Percentiles rank a stretch among this genome's conserved stretches.
These are phyloP conservation scores for Apostichopus japonicus DNA, from an alignment of 35 echinoderm and acorn worm species.

Conservation along the genomic window DNA sequence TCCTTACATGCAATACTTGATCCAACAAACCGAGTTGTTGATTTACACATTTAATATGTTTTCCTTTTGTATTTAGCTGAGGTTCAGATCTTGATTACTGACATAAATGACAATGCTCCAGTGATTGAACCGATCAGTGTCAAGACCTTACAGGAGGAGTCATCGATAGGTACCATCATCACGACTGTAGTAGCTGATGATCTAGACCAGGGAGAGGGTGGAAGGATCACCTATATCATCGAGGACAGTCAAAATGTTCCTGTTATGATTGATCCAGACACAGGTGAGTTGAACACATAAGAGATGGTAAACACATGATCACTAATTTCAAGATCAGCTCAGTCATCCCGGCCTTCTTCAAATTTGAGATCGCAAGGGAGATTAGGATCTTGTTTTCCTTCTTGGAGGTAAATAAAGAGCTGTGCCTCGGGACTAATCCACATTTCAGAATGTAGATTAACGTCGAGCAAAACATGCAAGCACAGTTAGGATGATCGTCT, in stretches of 20 bases:
- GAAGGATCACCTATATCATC: slow-evolving; percentile 68
- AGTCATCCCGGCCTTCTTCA: no score
- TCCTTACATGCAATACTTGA: no score
- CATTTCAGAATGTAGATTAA: no score
- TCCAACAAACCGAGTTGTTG: no score
- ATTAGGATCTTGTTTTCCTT: no score
- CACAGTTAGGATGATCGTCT: no score
- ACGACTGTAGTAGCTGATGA: slow-evolving; percentile 77
- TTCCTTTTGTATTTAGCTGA: slow-evolving; percentile 11
- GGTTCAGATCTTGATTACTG: slow-evolving; percentile 32
- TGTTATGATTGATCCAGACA: slow-evolving; percentile 72
- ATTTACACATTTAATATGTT: neutral
- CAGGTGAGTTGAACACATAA: slow-evolving; percentile 64
- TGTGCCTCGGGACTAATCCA: no score
- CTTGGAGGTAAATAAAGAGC: no score
- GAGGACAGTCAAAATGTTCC: slow-evolving; percentile 4
- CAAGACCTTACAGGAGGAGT: slow-evolving; percentile 56
- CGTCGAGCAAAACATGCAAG: no score
- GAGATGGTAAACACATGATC: slow-evolving; percentile 64
- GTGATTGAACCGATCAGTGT: slow-evolving; percentile 15
- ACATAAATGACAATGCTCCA: slow-evolving; percentile 56
- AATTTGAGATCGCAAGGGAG: no score
- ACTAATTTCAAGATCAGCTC: no score
- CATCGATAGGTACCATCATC: slow-evolving; percentile 62
- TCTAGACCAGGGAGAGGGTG: slow-evolving; percentile 67